phyloP scores from a whole-genome alignment of 2,797 vertebrate genomes.

The Pagetopsis macropterus region DNA sequence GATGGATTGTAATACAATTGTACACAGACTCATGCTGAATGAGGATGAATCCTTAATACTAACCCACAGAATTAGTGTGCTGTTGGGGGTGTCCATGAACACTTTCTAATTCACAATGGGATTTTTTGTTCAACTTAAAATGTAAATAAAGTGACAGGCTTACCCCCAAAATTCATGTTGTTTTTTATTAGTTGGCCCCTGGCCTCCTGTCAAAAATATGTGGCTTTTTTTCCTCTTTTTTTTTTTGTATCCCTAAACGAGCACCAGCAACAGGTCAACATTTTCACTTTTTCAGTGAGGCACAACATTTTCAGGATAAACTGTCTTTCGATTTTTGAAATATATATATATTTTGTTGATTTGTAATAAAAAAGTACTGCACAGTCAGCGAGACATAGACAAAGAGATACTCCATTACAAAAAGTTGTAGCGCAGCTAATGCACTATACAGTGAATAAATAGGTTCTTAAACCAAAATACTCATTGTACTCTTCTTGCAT shows the following conservation, averaged over 20 bases:
- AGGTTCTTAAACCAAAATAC: conserved; percentile 59
- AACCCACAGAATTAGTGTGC: background rate
- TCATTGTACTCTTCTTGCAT: conserved; percentile 62
- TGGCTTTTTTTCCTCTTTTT: too few species aligned
- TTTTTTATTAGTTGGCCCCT: too few species aligned
- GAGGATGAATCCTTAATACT: background rate
- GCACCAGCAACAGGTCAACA: background rate
- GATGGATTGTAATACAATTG: background rate
- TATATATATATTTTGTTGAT: background rate
- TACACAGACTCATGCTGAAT: background rate
- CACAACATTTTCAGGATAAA: background rate
- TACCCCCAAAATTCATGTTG: too few species aligned
- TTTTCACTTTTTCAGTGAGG: background rate
- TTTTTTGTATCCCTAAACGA: background rate
- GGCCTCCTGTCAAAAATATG: too few species aligned
- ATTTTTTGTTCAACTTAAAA: too few species aligned
- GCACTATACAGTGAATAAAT: conserved; percentile 15
- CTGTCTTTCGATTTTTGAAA: background rate
- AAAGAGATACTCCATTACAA: background rate
- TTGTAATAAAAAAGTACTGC: conserved; percentile 8
- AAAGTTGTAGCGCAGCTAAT: background rate
- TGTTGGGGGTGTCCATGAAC: too few species aligned
- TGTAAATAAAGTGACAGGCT: too few species aligned
- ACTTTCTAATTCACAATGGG: too few species aligned
- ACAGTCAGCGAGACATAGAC: background rate